phyloP scores from a whole-genome alignment of 1,140 invertebrate species.

The Ruditapes philippinarum region DNA sequence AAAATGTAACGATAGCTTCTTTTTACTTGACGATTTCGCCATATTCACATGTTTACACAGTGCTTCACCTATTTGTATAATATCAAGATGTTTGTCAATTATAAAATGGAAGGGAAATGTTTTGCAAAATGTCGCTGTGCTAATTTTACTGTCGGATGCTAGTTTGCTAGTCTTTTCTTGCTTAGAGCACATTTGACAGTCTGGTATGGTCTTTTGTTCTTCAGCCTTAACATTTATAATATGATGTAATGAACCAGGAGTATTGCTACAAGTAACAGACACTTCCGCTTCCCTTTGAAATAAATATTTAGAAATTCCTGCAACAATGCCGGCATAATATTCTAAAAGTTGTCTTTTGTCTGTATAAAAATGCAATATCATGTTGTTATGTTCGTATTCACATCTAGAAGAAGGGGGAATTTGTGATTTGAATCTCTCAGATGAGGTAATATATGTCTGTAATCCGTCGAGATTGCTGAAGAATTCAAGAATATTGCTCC shows the following conservation, averaged over 20 bases:
- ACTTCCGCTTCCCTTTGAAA: slow-evolving; percentile 75
- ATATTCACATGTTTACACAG: slow-evolving; percentile 78
- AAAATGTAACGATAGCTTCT: slow-evolving; percentile 74
- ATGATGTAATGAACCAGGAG: slow-evolving; percentile 75
- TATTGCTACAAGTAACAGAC: slow-evolving; percentile 70
- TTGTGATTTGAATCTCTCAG: slow-evolving; percentile 76
- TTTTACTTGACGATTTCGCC: slow-evolving; percentile 68
- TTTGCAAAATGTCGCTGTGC: slow-evolving; percentile 93
- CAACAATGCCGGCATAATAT: slow-evolving; percentile 85
- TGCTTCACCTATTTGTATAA: slow-evolving; percentile 92
- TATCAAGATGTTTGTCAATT: slow-evolving; percentile 94
- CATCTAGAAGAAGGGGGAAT: slow-evolving; percentile 86
- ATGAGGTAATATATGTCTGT: slow-evolving; percentile 83
- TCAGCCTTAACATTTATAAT: slow-evolving; percentile 75
- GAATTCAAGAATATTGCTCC: slow-evolving; percentile 84
- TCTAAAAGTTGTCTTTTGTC: slow-evolving; percentile 81
- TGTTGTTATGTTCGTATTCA: slow-evolving; percentile 87
- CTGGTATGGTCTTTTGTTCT: slow-evolving; percentile 50
- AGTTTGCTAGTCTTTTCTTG: slow-evolving; percentile 64
- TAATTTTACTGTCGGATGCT: slow-evolving; percentile 79
- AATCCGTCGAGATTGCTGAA: slow-evolving; percentile 85
- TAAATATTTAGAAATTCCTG: slow-evolving; percentile 91
- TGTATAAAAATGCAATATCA: slow-evolving; percentile 86
- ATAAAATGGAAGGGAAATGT: slow-evolving; percentile 98
- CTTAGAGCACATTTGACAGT: slow-evolving; percentile 67